Base-by-base conservation (phyloP, 2,888 invertebrate species). In the Lapara coniferarum region DNA sequence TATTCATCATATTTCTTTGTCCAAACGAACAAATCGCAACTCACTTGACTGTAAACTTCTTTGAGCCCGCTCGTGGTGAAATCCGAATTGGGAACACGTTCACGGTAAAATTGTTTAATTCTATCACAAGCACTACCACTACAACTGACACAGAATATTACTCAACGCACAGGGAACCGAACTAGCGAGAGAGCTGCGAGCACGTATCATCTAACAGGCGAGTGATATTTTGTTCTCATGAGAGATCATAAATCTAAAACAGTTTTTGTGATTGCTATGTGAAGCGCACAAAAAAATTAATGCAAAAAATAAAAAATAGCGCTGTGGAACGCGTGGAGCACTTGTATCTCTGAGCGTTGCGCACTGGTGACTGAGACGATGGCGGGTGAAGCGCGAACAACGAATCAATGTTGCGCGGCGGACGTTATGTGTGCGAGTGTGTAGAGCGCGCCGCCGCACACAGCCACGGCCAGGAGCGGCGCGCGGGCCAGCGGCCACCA, bases 1-100 rank as follows among this genome's bases (percentile, higher is more conserved):
- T 63, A 63, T 49, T 63, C 16, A 63, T 46, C 49, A 63, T 25
- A 66, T 37, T 66, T 63, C 63, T 63, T 63, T 63, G 63, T 63
- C 49, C 19, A 68, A 68, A 68, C 30, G 16, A 30, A 71, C 30
- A 66, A 51, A 69, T 74, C 69, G 77, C 73, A 83, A 91, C 93
- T 92, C 83, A 93, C 93, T 90, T 90, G 92, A 85, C 93, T 88
- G 89, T 93, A 93, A 85, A 93, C 84, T 91, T 92, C 92, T 91
- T 93, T 93, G 83, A 93, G 89, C 92, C 93, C 93, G 91, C 91
- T 93, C 93, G 93, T 93, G 93, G 85, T 93, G 93, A 93, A 93
- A 92, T 93, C 92, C 91, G 81, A 89, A 92, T 88, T 86, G 88
- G 90, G 88, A 89, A 90, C 92, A 92, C 90, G 90, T 89, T 89